A percentile compares a stretch with the other conserved stretches of the same genome.
phyloP scores from a whole-genome alignment of 2,797 vertebrate species.

The Bufotes viridis region DNA sequence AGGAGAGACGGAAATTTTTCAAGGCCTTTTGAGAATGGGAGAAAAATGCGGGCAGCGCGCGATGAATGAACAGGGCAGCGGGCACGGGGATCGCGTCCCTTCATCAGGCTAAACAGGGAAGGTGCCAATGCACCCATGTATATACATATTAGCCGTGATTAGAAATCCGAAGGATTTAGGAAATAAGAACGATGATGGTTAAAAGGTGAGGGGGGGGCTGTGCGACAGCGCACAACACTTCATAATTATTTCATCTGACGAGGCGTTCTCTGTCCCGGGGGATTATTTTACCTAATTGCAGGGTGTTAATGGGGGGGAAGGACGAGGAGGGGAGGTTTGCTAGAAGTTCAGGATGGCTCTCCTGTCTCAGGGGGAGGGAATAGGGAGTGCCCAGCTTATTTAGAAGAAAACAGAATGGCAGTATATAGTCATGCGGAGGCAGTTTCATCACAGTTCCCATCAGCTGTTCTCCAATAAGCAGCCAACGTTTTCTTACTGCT shows the following conservation, averaged over 20 bases:
- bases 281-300: constrained; percentile 64
- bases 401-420: constrained; percentile 73
- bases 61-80: constrained; percentile 6
- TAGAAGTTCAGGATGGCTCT: constrained; percentile 59
- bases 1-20: constrained; percentile 16
- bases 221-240: constrained; percentile 49
- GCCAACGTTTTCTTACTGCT: constrained; percentile 68
- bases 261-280: constrained; percentile 50
- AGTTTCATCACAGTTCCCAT: constrained; percentile 72
- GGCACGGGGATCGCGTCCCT: not conserved
- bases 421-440: constrained; percentile 63
- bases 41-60: not conserved
- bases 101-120: not conserved
- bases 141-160: not conserved
- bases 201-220: constrained; percentile 28
- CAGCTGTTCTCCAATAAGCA: constrained; percentile 77
- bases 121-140: constrained; percentile 20
- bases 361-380: constrained; percentile 63
- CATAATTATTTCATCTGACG: constrained; percentile 63
- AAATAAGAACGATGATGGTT: constrained; percentile 44
- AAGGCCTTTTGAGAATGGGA: constrained; percentile 52
- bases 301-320: constrained; percentile 57
- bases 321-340: constrained; percentile 54
- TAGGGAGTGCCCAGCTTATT: constrained; percentile 72
- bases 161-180: constrained; percentile 7